Conservation (phyloP, 2,113 vertebrate species). For the Neotoma lepida region DNA sequence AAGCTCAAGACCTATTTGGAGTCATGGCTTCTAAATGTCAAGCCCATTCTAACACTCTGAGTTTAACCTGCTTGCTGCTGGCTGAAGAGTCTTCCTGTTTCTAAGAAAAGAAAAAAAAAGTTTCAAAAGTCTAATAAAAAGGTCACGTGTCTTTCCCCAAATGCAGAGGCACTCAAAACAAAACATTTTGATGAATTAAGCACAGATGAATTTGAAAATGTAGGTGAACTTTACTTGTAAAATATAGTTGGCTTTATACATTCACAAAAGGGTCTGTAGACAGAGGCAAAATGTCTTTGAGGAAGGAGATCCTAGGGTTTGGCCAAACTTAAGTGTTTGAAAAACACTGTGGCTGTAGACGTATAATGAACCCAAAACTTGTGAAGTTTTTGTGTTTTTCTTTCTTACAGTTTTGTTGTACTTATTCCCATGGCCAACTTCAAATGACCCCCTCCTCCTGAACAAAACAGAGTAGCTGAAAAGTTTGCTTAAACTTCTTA, state of each 20-base stretch:
- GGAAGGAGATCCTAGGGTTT: conserved; percentile 48
- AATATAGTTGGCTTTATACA: conserved; percentile 57
- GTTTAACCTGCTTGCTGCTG: conserved; percentile 76
- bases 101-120: conserved; percentile 71
- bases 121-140: conserved; percentile 64
- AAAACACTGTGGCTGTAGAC: conserved; percentile 64
- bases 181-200: conserved; percentile 57
- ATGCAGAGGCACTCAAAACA: conserved; percentile 31
- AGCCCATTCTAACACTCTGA: conserved; percentile 59
- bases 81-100: conserved; percentile 72
- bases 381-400: conserved; percentile 71
- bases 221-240: conserved; percentile 68
- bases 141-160: conserved; percentile 54
- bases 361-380: conserved; percentile 39
- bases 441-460: conserved; percentile 76
- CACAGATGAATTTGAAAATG: conserved; percentile 60
- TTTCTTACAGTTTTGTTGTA: conserved; percentile 82
- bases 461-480: conserved; percentile 80
- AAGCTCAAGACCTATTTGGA: conserved; percentile 64
- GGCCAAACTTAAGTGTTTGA: conserved; percentile 68
- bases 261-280: conserved; percentile 11
- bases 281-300: conserved; percentile 47
- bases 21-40: conserved; percentile 74
- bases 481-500: conserved; percentile 87
- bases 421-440: conserved; percentile 83